Evolutionary conservation across 2,113 vertebrate species (phyloP), one percentile per base, ranked within the genome.

Genomic region (Pygoscelis antarcticus): DNA sequence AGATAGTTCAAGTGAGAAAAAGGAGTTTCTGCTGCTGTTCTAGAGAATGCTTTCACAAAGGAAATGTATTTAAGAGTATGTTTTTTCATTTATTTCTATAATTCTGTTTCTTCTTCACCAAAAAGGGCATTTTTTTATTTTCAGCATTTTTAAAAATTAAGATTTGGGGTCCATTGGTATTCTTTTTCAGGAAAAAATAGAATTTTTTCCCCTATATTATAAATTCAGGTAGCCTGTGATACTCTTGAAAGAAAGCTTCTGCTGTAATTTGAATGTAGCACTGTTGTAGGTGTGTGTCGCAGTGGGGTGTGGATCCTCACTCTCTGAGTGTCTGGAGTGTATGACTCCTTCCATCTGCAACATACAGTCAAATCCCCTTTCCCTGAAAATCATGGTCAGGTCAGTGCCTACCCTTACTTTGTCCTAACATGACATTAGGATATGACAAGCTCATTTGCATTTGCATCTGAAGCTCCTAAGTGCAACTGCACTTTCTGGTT

Each of bases 71-170:
- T 57, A 44, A 62, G 15, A 34, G 1, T 27, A 40, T n/a, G 1
- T 17, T 9, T 11, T 62, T 60, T 83, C 2, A 32, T 54, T 76
- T 52, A 13, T 64, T 79, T 72, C 6, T 42, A 3, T 25, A 54
- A 55, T 66, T 58, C 17, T 69, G 26, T 44, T 40, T 60, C 14
- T 84, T 81, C 32, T 64, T 51, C 34, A 70, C 0, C 2, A 51
- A 47, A 68, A 83, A 32, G 1, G 2, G 0, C 3, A 13, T 30
- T 44, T 19, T 22, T 26, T 34, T 15, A 44, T 16, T 62, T 17
- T 22, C 8, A 27, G 0, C 4, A 26, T 69, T 82, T 70, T 36
- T 8, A 18, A 34, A 84, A 69, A 44, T n/a, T 7, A 58, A 68
- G 4, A 60, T 55, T 51, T 76, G 14, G 4, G 0, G 3, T 46